Conservation (phyloP, 30 jellyfish, hydroid and myxozoan genomes). For the Sanderia malayensis region DNA sequence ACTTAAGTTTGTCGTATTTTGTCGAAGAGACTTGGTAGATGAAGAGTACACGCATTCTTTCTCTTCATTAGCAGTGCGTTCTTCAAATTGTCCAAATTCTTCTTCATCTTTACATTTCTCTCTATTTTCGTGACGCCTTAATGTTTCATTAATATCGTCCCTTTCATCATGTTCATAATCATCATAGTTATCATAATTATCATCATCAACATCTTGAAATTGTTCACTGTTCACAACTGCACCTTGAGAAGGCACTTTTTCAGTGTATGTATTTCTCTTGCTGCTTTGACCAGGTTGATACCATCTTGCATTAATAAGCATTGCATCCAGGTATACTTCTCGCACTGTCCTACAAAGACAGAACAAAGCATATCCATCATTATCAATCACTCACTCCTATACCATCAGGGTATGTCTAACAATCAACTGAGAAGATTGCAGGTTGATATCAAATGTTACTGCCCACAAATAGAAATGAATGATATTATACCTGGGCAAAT, state of each 20-base stretch:
- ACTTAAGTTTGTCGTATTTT: too few species aligned
- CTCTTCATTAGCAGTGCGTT: too few species aligned
- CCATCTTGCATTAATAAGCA: constrained; percentile 30
- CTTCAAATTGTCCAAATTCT: too few species aligned
- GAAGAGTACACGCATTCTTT: too few species aligned
- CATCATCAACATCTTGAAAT: too few species aligned
- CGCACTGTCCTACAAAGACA: constrained; percentile 31
- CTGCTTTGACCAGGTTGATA: not conserved
- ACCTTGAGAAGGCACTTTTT: too few species aligned
- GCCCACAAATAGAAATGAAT: not conserved
- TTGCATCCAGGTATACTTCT: constrained; percentile 25
- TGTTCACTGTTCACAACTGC: too few species aligned
- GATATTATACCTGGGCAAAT: constrained; percentile 38
- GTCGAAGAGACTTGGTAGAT: too few species aligned
- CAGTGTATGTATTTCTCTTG: not conserved
- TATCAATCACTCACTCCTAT: constrained; percentile 57
- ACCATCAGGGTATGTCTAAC: constrained; percentile 58
- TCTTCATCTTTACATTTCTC: too few species aligned
- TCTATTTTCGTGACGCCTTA: too few species aligned
- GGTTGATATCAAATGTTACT: not conserved
- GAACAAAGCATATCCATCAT: not conserved
- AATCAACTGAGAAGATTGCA: constrained; percentile 36
- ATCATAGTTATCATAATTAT: too few species aligned
- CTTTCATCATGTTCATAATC: not conserved
- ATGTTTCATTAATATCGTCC: too few species aligned